These are phyloP conservation scores for Eupithecia abbreviata DNA, from an alignment of 2,888 invertebrate genomes.

Conservation along the genomic window DNA sequence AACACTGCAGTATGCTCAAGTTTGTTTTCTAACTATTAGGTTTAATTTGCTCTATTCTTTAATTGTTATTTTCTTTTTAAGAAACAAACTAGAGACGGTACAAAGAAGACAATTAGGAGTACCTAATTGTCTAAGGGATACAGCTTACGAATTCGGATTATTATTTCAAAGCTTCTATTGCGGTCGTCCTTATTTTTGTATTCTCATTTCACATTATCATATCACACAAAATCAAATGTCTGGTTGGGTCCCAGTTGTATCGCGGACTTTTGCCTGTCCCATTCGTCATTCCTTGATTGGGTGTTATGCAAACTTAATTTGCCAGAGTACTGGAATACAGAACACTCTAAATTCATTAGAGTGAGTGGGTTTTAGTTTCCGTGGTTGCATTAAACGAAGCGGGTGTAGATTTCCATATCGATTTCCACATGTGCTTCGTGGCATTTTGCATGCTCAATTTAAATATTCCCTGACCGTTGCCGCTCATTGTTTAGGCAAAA, in stretches of 20 bases:
- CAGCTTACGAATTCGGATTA: not conserved
- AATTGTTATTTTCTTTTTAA: too few relatives aligned
- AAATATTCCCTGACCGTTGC: not conserved
- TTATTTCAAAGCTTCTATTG: too few relatives aligned
- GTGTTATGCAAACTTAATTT: constrained; percentile 2
- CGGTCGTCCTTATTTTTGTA: too few relatives aligned
- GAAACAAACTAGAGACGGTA: too few relatives aligned
- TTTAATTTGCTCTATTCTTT: too few relatives aligned
- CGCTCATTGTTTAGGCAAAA: not conserved
- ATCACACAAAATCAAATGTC: not conserved
- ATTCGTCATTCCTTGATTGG: not conserved
- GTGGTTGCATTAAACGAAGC: constrained; percentile 31
- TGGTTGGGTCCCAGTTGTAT: not conserved
- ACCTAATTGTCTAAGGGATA: too few relatives aligned
- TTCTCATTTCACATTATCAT: not conserved
- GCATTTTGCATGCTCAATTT: constrained; percentile 2
- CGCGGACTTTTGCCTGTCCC: not conserved
- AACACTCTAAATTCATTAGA: constrained; percentile 35
- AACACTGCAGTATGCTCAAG: too few relatives aligned
- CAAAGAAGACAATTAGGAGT: too few relatives aligned
- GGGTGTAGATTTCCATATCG: constrained; percentile 25
- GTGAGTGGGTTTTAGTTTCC: constrained; percentile 32
- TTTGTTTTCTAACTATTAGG: too few relatives aligned
- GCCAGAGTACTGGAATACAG: constrained; percentile 4
- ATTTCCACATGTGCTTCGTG: constrained; percentile 2